Percentiles rank a stretch among this genome's conserved stretches.
Conservation (phyloP, 2,797 vertebrate genomes). For the Falco columbarius region DNA sequence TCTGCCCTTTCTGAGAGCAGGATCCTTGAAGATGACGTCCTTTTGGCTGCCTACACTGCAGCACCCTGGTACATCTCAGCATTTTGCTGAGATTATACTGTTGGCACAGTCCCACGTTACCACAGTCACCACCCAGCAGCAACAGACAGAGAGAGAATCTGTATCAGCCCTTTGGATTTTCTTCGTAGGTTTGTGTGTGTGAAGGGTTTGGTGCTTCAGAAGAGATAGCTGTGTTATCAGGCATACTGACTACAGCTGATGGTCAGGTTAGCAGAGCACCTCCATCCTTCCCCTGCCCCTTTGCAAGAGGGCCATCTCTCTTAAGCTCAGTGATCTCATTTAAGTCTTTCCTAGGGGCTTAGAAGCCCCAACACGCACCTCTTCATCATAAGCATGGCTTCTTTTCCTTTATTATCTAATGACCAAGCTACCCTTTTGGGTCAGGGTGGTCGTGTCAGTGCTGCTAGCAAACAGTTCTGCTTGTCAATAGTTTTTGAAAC, state of each 20-base stretch:
- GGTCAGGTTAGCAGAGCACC: neutral
- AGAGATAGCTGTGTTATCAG: neutral
- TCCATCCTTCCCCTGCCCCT: neutral
- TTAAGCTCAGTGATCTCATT: neutral
- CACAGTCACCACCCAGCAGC: neutral
- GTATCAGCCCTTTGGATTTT: neutral
- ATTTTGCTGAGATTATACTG: neutral
- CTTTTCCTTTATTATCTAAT: neutral
- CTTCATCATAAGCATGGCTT: neutral
- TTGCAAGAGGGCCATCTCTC: neutral
- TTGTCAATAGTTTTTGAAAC: neutral
- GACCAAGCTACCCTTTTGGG: neutral
- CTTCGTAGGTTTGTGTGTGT: neutral
- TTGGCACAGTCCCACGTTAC: neutral
- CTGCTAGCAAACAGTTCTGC: neutral
- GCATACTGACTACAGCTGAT: neutral
- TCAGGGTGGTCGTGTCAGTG: neutral
- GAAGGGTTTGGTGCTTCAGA: neutral
- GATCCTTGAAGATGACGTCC: conserved; percentile 1
- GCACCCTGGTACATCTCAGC: neutral
- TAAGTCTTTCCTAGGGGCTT: neutral
- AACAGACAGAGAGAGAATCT: neutral
- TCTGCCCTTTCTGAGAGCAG: neutral
- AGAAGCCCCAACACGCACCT: neutral
- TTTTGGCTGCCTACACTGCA: neutral